Evolutionary conservation across 1,140 invertebrate genomes (phyloP), one percentile per base, ranked within the genome.

Genomic region (Oscheius sp.): DNA sequence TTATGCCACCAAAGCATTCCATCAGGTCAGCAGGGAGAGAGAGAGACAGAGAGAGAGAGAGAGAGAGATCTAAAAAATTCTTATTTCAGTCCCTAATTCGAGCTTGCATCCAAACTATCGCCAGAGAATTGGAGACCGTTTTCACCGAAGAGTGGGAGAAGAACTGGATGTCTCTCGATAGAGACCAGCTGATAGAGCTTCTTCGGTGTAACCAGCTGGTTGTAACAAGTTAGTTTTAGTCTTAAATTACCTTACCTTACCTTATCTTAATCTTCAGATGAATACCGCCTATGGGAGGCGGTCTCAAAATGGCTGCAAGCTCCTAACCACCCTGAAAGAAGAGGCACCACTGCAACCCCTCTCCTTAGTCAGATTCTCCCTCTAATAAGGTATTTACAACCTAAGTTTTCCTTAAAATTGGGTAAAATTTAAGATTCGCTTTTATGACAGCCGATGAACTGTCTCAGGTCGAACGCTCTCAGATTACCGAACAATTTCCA

Each of bases 371-470:
- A 80, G 31, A 46, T 81, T 7, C 28, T 80, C 1, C 79, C 79
- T 15, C 71, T 80, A 1, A 80, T 80, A 31, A 58, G 79, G 79
- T 79, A 61, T 20, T 31, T 4, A 46, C 23, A 23, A 65, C 31
- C 38, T 15, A 73, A 69, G 20, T 76, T 18, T 15, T 36, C 0
- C 15, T 29, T n/a, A 29, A 26, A 59, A 59, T 18, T 18, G 0
- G 23, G 36, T 35, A 1, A 10, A 0, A 10, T 42, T 68, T 49
- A 18, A 82, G 86, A 29, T 86, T 87, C 70, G 85, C 86, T 28
- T 86, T 85, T 80, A 86, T 87, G 86, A 84, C 82, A 3, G 80
- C 86, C 10, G 84, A 86, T 32, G 85, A 87, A 75, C 74, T 87
- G 15, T 79, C 75, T 61, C 78, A 85, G 62, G 78, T 87, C 10